A percentile compares a stretch with the other conserved stretches of the same genome.
phyloP scores from a whole-genome alignment of 2,797 vertebrate genomes.

The Ibycter americanus region DNA sequence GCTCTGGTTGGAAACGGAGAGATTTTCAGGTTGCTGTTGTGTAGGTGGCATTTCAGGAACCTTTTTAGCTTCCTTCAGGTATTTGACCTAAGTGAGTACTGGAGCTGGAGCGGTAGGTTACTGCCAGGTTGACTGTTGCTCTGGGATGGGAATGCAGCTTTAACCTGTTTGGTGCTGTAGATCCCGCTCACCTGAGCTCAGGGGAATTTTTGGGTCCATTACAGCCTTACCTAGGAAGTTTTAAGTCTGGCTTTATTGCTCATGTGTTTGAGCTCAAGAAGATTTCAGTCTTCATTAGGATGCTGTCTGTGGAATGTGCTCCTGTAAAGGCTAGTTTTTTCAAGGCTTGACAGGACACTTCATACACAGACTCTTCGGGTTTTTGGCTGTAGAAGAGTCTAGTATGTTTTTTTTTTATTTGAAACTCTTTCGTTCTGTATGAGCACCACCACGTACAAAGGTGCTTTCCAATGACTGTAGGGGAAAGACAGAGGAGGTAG shows the following conservation, averaged over 20 bases:
- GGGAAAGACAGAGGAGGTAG: not conserved
- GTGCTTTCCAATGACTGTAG: not conserved
- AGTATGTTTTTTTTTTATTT: not conserved
- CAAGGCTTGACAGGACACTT: not conserved
- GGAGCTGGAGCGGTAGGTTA: not conserved
- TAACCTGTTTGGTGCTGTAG: not conserved
- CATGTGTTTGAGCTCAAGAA: not conserved
- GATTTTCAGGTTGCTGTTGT: not conserved
- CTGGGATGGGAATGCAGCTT: rapidly evolving
- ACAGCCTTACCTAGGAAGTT: not conserved
- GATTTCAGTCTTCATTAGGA: not conserved
- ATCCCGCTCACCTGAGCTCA: not conserved
- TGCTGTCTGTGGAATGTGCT: not conserved
- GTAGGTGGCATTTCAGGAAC: not conserved
- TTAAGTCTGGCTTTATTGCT: not conserved
- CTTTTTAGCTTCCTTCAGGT: not conserved
- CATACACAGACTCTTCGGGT: not conserved
- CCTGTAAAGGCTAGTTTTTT: not conserved
- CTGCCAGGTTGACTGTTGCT: not conserved
- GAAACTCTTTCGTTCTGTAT: not conserved
- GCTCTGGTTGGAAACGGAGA: not conserved
- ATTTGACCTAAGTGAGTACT: not conserved
- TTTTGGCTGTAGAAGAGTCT: not conserved
- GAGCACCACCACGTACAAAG: not conserved
- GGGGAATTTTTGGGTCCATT: not conserved